Base-by-base conservation (phyloP, 2,113 vertebrate species). In the Engraulis encrasicolus region DNA sequence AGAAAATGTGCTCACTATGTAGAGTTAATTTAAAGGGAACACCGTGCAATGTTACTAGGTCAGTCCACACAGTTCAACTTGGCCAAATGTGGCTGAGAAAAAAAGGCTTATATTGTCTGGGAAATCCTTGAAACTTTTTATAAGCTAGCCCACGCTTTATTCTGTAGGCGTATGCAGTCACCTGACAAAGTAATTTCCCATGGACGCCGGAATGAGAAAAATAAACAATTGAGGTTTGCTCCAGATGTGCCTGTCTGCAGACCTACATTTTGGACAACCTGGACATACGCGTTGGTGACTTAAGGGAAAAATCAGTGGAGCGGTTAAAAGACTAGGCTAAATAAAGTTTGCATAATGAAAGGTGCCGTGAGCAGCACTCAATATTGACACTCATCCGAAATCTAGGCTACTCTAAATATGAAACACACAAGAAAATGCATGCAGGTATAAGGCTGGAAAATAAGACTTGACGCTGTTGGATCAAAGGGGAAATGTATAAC, bases 401-500 rank as follows among this genome's bases (percentile, higher is more conserved):
- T n/a, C n/a, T n/a, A n/a, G n/a, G 86, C 91, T 87, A 36, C 74
- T 89, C 86, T 86, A 83, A 91, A 90, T 81, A 86, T 81, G 79
- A 86, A 91, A 90, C 91, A 92, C 91, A 90, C 74, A 79, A 83
- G 78, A 92, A 91, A 88, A 79, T 74, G 80, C 87, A 86, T 81
- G 58, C 84, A 85, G 87, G 90, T 91, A 87, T 88, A 89, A 88
- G 83, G 85, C 85, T 92, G 92, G 91, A 92, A 93, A 94, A 93
- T 90, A 91, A 87, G 89, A 91, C 90, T 91, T 91, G 93, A 90
- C 90, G 93, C 91, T 91, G 88, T 87, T 86, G 92, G 92, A 93
- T 92, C 91, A 92, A 94, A 91, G 87, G 87, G 90, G 89, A 94
- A 94, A 94, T 93, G 91, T 91, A 92, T 85, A 93, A 93, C 93